These are phyloP conservation scores for Kradibia gibbosae DNA, from an alignment of 1,140 invertebrate species.

Conservation along the genomic window DNA sequence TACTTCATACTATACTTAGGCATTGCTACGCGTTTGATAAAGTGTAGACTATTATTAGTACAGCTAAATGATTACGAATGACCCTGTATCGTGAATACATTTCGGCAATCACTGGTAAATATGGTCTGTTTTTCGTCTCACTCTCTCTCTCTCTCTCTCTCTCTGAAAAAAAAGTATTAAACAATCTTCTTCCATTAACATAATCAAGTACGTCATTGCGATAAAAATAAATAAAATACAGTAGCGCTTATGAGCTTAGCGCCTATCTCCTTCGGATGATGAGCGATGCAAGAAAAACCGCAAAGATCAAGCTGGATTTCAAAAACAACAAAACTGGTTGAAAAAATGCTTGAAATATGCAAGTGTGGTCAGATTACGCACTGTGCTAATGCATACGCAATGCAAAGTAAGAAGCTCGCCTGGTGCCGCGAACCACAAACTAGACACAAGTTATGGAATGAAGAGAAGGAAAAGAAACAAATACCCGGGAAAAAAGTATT, in stretches of 20 bases:
- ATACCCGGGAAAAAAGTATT: neutral
- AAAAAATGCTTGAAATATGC: conserved; percentile 1
- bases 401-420: neutral
- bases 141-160: too few species aligned
- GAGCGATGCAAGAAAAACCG: neutral
- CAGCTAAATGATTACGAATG: neutral
- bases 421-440: neutral
- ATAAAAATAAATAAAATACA: neutral
- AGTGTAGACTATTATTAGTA: too few species aligned
- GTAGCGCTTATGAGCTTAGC: neutral
- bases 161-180: too few species aligned
- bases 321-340: neutral
- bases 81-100: neutral
- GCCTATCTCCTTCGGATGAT: neutral
- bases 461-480: neutral
- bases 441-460: neutral
- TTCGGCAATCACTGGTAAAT: too few species aligned
- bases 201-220: neutral
- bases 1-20: too few species aligned
- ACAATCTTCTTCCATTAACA: neutral
- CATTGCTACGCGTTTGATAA: too few species aligned
- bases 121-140: too few species aligned
- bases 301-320: neutral
- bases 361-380: conserved; percentile 7
- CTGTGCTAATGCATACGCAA: neutral